Percentiles rank a stretch among this genome's conserved stretches.
These are phyloP conservation scores for Drosophila miranda DNA, from an alignment of 1,140 invertebrate genomes.

Conservation along the genomic window DNA sequence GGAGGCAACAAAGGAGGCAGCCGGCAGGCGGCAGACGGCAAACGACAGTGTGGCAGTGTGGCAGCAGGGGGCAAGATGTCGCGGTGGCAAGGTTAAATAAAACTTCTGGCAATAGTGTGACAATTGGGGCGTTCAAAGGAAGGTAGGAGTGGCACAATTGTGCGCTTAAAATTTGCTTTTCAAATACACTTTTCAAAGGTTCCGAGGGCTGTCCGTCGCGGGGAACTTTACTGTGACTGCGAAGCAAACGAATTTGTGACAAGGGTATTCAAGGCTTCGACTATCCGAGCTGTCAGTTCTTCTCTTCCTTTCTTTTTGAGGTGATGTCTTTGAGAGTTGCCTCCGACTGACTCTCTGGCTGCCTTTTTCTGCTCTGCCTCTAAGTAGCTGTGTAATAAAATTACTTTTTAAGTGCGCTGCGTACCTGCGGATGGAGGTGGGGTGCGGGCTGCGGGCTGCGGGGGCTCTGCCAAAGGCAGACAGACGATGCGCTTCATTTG, in stretches of 20 bases:
- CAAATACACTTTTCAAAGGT: no score
- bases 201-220: no score
- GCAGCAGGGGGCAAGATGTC: neutral
- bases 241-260: no score
- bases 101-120: conserved; percentile 65
- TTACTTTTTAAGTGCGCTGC: conserved; percentile 74
- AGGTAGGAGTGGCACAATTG: conserved; percentile 45
- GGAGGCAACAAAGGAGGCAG: neutral
- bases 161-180: conserved; percentile 42
- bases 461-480: no score
- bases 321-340: no score
- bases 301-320: no score
- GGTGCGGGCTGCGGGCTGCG: no score
- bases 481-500: conserved; percentile 53
- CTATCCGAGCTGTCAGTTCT: neutral
- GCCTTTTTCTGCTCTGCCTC: neutral
- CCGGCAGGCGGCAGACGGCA: no score
- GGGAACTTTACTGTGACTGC: no score
- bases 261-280: no score
- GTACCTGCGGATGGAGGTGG: conserved; percentile 33
- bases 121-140: conserved; percentile 42
- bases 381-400: conserved; percentile 79
- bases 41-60: neutral
- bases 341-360: neutral
- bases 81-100: conserved; percentile 23